phyloP scores from a whole-genome alignment of 2,888 invertebrate genomes.

The Lysandra coridon region DNA sequence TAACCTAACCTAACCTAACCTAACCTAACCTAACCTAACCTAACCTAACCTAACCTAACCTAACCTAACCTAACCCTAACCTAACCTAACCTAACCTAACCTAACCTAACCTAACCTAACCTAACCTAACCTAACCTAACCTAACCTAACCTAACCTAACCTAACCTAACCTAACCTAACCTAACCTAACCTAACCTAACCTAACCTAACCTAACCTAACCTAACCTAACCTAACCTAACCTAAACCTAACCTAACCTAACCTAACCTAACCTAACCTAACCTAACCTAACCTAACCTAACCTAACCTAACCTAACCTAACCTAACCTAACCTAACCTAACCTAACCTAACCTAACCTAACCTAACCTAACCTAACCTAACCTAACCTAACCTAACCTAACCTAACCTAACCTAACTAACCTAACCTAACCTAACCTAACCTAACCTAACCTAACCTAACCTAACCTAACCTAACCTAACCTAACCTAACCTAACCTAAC shows the following conservation, averaged over 20 bases:
- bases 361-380: conserved; percentile 35
- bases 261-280: conserved; percentile 39
- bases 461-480: conserved; percentile 39
- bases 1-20: conserved; percentile 38
- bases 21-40: conserved; percentile 34
- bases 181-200: conserved; percentile 29
- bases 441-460: conserved; percentile 36
- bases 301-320: conserved; percentile 38
- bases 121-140: conserved; percentile 40
- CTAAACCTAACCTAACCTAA: no score
- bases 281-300: conserved; percentile 39
- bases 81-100: no score
- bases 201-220: conserved; percentile 39
- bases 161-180: conserved; percentile 35
- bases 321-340: conserved; percentile 38
- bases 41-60: conserved; percentile 38
- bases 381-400: conserved; percentile 38
- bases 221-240: conserved; percentile 23
- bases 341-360: conserved; percentile 39
- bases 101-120: conserved; percentile 39
- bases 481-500: conserved; percentile 34
- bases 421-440: conserved; percentile 39
- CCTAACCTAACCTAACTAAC: conserved; percentile 35
- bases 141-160: conserved; percentile 37
- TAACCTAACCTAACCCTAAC: conserved; percentile 32